These are phyloP conservation scores for Philopedon plagiatum DNA, from an alignment of 2,888 invertebrate species.

Conservation along the genomic window DNA sequence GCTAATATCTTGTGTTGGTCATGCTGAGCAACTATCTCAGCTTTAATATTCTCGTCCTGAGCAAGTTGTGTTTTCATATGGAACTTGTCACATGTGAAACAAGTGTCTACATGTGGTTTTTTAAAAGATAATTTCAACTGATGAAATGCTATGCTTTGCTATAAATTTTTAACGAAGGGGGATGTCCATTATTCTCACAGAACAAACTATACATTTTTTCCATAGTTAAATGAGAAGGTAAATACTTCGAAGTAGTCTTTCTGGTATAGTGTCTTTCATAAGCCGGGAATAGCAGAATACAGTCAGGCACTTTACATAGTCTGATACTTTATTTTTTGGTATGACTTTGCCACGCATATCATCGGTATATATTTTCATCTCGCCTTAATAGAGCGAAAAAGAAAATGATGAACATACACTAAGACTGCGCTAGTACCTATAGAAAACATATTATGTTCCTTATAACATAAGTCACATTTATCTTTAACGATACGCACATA, in stretches of 20 bases:
- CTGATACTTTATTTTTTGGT: slow-evolving; percentile 1
- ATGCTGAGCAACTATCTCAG: background rate
- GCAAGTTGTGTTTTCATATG: slow-evolving; percentile 6
- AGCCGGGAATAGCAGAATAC: background rate
- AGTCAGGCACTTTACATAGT: background rate
- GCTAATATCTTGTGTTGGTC: slow-evolving; percentile 9
- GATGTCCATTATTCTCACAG: background rate
- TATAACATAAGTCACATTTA: too few species aligned
- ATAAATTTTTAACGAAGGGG: slow-evolving; percentile 32
- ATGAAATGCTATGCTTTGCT: slow-evolving; percentile 39
- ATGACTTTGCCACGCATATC: slow-evolving; percentile 3
- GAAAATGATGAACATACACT: too few species aligned
- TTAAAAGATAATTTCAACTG: slow-evolving; percentile 37
- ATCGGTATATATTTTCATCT: too few species aligned
- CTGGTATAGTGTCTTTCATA: slow-evolving; percentile 7
- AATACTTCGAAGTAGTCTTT: slow-evolving; percentile 13
- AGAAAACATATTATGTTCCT: too few species aligned
- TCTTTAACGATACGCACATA: too few species aligned
- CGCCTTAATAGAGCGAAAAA: too few species aligned
- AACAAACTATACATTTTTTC: slow-evolving; percentile 32
- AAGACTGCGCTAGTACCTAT: too few species aligned
- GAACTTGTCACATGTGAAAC: slow-evolving; percentile 33
- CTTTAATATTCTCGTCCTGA: slow-evolving; percentile 1
- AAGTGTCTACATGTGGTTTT: slow-evolving; percentile 35
- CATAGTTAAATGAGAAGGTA: slow-evolving; percentile 24